phyloP scores from a whole-genome alignment of 2,797 vertebrate genomes.

The Labeo calbasu region DNA sequence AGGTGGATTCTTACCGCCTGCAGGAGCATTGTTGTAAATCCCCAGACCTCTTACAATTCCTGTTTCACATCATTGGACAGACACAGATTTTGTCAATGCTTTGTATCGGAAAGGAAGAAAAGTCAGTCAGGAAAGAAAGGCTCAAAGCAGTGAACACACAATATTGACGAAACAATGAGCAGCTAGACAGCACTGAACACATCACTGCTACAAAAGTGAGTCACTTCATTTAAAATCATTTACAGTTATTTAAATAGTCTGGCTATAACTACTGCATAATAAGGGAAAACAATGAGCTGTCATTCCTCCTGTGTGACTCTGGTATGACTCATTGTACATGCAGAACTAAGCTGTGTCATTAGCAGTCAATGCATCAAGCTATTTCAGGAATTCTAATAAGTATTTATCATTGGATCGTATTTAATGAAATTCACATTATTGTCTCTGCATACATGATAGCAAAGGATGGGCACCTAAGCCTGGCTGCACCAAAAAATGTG shows the following conservation, averaged over 20 bases:
- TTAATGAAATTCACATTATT: slow-evolving; percentile 33
- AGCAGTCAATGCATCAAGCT: slow-evolving; percentile 49
- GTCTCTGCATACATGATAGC: neutral
- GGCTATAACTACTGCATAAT: slow-evolving; percentile 28
- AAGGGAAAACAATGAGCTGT: slow-evolving; percentile 12
- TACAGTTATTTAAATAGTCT: slow-evolving; percentile 40
- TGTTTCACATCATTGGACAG: neutral
- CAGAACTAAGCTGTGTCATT: slow-evolving; percentile 34
- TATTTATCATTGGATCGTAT: slow-evolving; percentile 40
- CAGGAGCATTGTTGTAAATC: neutral
- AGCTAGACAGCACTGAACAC: slow-evolving; percentile 31
- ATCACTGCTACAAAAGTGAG: neutral
- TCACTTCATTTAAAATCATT: slow-evolving; percentile 16
- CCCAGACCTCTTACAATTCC: neutral
- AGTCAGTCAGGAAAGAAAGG: slow-evolving; percentile 4
- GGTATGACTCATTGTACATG: slow-evolving; percentile 46
- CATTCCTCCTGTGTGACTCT: neutral
- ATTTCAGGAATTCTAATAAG: slow-evolving; percentile 50
- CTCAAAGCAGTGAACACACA: slow-evolving; percentile 15
- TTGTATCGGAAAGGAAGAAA: slow-evolving; percentile 13
- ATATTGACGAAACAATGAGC: slow-evolving; percentile 34
- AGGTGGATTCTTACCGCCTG: neutral
- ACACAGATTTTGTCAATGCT: slow-evolving; percentile 1
- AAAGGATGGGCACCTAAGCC: slow-evolving; percentile 8
- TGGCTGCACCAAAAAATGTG: neutral